Conservation (phyloP, 2,888 invertebrate species). For the Caenorhabditis becei region DNA sequence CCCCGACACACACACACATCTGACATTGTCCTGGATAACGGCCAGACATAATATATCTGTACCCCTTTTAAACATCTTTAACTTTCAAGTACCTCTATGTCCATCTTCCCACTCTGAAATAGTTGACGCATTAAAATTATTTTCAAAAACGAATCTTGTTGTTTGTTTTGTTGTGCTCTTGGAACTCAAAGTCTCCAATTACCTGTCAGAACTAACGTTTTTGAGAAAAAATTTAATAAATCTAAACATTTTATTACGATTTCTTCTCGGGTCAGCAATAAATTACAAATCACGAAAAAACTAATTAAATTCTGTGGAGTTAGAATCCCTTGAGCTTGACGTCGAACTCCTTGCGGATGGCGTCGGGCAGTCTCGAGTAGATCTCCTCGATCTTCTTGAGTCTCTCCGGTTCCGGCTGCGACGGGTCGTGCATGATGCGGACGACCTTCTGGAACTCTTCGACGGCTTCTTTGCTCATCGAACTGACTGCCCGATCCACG, state of each 20-base stretch:
- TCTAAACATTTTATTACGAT: conserved; percentile 32
- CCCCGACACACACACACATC: background rate
- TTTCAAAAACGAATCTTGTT: conserved; percentile 48
- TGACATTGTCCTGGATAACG: conserved; percentile 21
- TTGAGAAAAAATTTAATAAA: conserved; percentile 45
- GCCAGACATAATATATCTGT: conserved; percentile 52
- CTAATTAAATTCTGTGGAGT: no score
- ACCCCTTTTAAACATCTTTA: conserved; percentile 45
- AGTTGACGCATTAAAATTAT: conserved; percentile 51
- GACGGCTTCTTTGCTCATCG: conserved; percentile 68
- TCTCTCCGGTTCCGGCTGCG: conserved; percentile 59
- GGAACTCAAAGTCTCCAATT: background rate
- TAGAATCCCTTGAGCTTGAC: conserved; percentile 62
- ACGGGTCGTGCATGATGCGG: conserved; percentile 69
- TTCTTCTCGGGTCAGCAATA: conserved; percentile 12
- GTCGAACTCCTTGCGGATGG: conserved; percentile 70
- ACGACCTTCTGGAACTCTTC: conserved; percentile 73
- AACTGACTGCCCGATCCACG: conserved; percentile 67
- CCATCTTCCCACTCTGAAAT: conserved; percentile 33
- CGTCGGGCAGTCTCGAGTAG: conserved; percentile 66
- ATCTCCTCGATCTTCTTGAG: conserved; percentile 67
- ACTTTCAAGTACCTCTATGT: conserved; percentile 21
- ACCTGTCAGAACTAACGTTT: conserved; percentile 33
- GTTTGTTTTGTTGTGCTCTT: conserved; percentile 35
- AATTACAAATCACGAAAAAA: conserved; percentile 10